phyloP scores from a whole-genome alignment of 2,113 vertebrate genomes.

The Patagioenas fasciata region DNA sequence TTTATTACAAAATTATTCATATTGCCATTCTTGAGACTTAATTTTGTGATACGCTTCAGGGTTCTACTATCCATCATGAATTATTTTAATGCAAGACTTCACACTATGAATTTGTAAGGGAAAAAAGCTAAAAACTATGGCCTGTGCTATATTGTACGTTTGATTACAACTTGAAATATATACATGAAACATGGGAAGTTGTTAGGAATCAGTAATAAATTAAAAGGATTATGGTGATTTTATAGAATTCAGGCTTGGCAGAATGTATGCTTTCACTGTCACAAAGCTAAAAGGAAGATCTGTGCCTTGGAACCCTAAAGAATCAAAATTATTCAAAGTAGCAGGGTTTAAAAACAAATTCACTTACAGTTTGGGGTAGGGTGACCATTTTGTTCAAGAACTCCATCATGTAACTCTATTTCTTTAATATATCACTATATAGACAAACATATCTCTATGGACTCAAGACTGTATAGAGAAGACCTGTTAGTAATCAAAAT shows the following conservation, averaged over 20 bases:
- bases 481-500: background rate
- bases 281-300: background rate
- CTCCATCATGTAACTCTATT: background rate
- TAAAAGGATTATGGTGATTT: background rate
- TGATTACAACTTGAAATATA: constrained; percentile 6
- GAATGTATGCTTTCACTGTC: background rate
- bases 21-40: constrained; percentile 20
- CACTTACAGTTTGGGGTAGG: background rate
- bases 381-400: background rate
- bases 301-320: background rate
- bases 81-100: background rate
- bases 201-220: constrained; percentile 8
- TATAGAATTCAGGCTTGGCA: background rate
- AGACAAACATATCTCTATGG: background rate
- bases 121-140: background rate
- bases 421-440: background rate
- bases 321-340: background rate
- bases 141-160: background rate
- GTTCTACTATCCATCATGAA: constrained; percentile 21
- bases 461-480: background rate
- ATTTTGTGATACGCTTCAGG: background rate
- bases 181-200: background rate
- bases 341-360: background rate
- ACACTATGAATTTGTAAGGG: background rate
- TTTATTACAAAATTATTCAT: constrained; percentile 38